Evolutionary conservation across 2,113 vertebrate species (phyloP), one percentile per base, ranked within the genome.

Genomic region (Pristiophorus japonicus): DNA sequence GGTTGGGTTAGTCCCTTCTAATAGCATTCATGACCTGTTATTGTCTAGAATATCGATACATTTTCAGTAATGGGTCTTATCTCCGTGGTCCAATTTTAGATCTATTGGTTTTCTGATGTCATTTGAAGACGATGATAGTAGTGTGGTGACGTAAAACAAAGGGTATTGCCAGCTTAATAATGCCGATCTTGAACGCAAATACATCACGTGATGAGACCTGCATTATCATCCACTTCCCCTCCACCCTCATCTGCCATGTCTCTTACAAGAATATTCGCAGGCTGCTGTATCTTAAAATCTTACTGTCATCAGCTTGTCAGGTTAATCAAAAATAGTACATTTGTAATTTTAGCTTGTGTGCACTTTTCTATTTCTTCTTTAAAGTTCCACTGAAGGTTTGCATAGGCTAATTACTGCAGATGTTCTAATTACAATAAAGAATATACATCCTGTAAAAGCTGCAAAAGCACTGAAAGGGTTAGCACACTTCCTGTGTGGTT

Each of bases 401-500:
- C 66, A 70, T 70, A 70, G 65, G 42, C 42, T 30, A 34, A 59
- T 70, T 94, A 22, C 93, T 70, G 93, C 45, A 94, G 93, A 94
- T 70, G 93, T 70, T 59, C 4, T 30, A 51, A 51, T 73, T 67
- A 51, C 10, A 51, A 94, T 70, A 51, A 94, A 70, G 66, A 24
- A 38, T 63, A 51, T 70, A 30, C 45, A 73, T 73, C 65, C 45
- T 70, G 65, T 51, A 94, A 67, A 94, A 47, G 42, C 42, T 45
- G 91, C 59, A 63, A 34, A 38, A 51, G 27, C 27, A 34, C 66
- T 70, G 65, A 70, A 22, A 92, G 93, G 66, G 38, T 70, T 70
- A 47, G 27, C 14, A 70, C n/a, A 30, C 47, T 94, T 94, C 93
- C 93, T 94, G 65, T 94, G 93, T 73, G 93, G 93, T 94, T 67